Conservation (phyloP, 2,797 vertebrate genomes). For the Megaceryle alcyon region DNA sequence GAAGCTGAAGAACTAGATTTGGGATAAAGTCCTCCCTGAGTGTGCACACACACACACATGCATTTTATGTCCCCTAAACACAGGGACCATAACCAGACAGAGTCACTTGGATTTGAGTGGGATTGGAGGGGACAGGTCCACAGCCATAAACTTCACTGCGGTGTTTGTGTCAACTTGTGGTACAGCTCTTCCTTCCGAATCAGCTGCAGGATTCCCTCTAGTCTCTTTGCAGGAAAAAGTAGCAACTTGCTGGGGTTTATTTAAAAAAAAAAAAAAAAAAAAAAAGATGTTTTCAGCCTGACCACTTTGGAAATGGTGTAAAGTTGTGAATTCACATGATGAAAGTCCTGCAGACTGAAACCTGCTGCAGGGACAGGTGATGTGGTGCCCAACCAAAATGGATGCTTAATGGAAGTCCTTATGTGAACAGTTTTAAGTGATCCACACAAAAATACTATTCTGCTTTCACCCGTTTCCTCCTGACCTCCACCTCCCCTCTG, state of each 20-base stretch:
- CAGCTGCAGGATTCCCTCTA: background rate
- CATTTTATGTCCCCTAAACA: constrained; percentile 8
- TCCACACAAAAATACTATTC: constrained; percentile 56
- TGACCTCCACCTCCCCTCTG: background rate
- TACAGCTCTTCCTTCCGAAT: background rate
- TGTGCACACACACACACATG: too few relatives aligned
- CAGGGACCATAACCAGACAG: background rate
- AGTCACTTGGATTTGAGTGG: background rate
- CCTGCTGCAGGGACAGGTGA: background rate
- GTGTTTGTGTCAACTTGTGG: background rate
- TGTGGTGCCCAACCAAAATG: background rate
- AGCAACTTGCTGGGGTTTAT: background rate
- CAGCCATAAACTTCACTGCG: background rate
- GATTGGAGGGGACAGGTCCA: background rate
- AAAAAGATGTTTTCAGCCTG: background rate
- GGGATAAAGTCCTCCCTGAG: background rate
- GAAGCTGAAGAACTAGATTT: background rate
- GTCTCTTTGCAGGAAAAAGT: constrained; percentile 5
- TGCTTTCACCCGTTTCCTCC: constrained; percentile 64
- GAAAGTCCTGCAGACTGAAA: constrained; percentile 58
- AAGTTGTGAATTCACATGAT: background rate
- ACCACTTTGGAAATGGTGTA: constrained; percentile 2
- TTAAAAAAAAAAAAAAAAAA: background rate
- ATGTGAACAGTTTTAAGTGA: background rate
- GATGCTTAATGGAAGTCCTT: background rate